These are phyloP conservation scores for Microctenopoma steveboyesi DNA, from an alignment of 2,797 vertebrate species.

Conservation along the genomic window DNA sequence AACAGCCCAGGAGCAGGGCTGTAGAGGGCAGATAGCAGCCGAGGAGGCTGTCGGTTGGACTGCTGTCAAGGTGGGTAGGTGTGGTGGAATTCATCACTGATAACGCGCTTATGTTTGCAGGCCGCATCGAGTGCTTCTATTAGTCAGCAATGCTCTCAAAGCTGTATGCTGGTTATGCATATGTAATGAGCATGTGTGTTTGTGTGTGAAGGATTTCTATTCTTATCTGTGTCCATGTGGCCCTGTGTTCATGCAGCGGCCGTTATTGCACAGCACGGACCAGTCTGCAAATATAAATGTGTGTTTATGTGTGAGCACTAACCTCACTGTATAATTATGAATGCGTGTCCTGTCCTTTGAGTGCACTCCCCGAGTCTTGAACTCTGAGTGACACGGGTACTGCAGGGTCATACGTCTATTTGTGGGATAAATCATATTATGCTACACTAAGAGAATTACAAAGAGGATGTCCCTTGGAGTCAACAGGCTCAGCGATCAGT, in stretches of 20 bases:
- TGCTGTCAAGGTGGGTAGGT: conserved; percentile 76
- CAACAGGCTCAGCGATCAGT: conserved; percentile 74
- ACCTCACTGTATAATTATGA: conserved; percentile 60
- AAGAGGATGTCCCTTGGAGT: conserved; percentile 81
- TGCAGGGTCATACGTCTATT: conserved; percentile 80
- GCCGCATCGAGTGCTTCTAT: conserved; percentile 67
- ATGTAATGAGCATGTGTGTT: conserved; percentile 54
- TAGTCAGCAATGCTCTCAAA: conserved; percentile 73
- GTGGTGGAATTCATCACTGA: conserved; percentile 81
- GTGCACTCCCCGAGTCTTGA: conserved; percentile 71
- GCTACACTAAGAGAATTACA: conserved; percentile 83
- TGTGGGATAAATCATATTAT: conserved; percentile 82
- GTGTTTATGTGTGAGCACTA: conserved; percentile 48
- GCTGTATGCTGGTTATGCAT: conserved; percentile 59
- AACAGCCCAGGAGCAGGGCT: conserved; percentile 77
- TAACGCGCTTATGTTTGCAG: conserved; percentile 75
- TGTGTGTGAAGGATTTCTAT: conserved; percentile 38
- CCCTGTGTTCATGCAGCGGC: conserved; percentile 34
- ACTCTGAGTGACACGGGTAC: conserved; percentile 78
- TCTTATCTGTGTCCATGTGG: conserved; percentile 56
- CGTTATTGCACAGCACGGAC: conserved; percentile 35
- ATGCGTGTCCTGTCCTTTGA: conserved; percentile 66
- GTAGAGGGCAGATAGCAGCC: conserved; percentile 80
- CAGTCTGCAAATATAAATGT: conserved; percentile 45
- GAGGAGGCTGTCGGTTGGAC: conserved; percentile 72